A percentile compares a stretch with the other conserved stretches of the same genome.
phyloP scores from a whole-genome alignment of 2,797 vertebrate genomes.

The Distichodus sexfasciatus region DNA sequence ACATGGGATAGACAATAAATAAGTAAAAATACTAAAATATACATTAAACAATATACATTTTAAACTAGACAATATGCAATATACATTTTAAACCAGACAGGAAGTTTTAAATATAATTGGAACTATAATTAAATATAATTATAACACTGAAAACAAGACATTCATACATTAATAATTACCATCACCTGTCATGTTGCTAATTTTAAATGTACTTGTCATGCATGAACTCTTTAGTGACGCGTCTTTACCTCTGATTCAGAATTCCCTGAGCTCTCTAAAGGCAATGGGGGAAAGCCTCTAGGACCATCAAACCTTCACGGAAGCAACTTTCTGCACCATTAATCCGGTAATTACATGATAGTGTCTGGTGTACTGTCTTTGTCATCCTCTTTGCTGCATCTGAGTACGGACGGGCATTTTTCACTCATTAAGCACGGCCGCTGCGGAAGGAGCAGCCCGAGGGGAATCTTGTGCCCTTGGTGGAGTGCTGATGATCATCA shows the following conservation, averaged over 20 bases:
- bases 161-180: background rate
- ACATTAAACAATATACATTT: too few species aligned
- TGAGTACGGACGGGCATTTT: conserved; percentile 34
- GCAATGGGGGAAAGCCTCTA: background rate
- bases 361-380: conserved; percentile 45
- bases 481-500: too few species aligned
- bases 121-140: background rate
- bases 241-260: background rate
- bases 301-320: background rate
- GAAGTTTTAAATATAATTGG: too few species aligned
- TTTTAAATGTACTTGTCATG: background rate
- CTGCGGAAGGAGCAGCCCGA: background rate
- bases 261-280: background rate
- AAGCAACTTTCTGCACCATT: conserved; percentile 32
- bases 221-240: background rate
- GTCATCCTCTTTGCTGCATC: conserved; percentile 38
- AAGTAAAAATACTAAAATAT: too few species aligned
- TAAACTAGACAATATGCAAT: too few species aligned
- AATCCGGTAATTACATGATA: conserved; percentile 47
- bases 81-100: too few species aligned
- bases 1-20: too few species aligned
- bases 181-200: background rate
- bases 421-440: conserved; percentile 48
- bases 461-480: background rate
- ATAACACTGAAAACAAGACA: background rate